Evolutionary conservation across 2,888 invertebrate genomes (phyloP), one percentile per base, ranked within the genome.

Genomic region (Stenchaetothrips biformis): DNA sequence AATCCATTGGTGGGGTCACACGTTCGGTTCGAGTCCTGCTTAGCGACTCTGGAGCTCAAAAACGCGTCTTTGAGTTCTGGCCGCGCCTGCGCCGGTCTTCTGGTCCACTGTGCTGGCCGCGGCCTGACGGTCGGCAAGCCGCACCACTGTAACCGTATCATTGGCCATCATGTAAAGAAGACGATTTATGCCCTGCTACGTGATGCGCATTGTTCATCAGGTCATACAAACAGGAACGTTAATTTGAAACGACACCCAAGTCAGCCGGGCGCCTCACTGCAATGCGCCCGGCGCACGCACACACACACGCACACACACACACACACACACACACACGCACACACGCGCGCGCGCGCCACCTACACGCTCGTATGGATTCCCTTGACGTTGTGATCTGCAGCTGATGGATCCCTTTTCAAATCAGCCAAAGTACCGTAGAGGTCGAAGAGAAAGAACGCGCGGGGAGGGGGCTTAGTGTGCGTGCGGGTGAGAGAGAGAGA

Each of bases 331-430:
- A 9, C 62, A 62, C 59, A 62, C 62, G 21, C 62, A 62, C 62
- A 62, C 62, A n/a, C n/a, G 2, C n/a, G 7, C 62, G 49, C 8
- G n/a, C 6, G 21, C 25, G 25, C 37, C 67, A 67, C 37, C 37
- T 37, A 37, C 37, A 37, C 21, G n/a, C 21, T 37, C 37, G 37
- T 37, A 37, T 37, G 37, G 59, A 16, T 18, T 59, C 18, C 67
- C 25, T 74, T 74, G 67, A 74, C 67, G 67, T 21, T 25, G 25
- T 74, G 21, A 21, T 74, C 67, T 74, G 67, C 67, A 25, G 67
- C 67, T 74, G 67, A 74, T 74, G 67, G 67, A 74, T 74, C n/a
- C 25, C 67, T 74, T 74, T 74, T 74, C 67, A 74, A 74, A 74
- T 74, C 25, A 25, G 11, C 67, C 21, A 74, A 25, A 21, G 67